These are phyloP conservation scores for Diabrotica virgifera DNA, from an alignment of 1,140 invertebrate genomes.

Conservation along the genomic window DNA sequence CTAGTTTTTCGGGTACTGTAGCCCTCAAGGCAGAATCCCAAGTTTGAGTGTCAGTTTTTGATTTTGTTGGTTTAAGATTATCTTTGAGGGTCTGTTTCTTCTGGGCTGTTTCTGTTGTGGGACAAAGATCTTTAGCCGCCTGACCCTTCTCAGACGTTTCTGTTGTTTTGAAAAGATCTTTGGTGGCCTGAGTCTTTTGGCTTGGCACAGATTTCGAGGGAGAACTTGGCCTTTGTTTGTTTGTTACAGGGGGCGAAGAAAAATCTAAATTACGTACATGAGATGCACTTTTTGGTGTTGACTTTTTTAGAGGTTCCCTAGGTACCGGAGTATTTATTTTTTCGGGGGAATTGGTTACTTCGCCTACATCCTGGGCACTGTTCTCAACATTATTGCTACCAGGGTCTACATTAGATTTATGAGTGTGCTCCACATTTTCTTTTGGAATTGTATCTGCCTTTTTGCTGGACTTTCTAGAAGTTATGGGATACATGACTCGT, in stretches of 20 bases:
- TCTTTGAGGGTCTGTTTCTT: slow-evolving; percentile 8
- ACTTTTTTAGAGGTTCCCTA: slow-evolving; percentile 4
- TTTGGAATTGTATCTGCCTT: not conserved
- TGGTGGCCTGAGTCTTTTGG: slow-evolving; percentile 25
- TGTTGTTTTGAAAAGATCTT: slow-evolving; percentile 20
- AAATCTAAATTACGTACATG: slow-evolving; percentile 38
- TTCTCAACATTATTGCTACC: too few relatives aligned
- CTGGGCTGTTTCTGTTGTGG: not conserved
- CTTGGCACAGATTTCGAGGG: too few relatives aligned
- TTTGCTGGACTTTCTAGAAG: not conserved
- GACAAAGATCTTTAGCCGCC: not conserved
- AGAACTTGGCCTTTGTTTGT: slow-evolving; percentile 5
- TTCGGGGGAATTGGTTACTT: not conserved
- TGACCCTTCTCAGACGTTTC: not conserved
- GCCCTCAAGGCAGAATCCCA: slow-evolving; percentile 28
- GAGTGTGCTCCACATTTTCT: not conserved
- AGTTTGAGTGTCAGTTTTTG: not conserved
- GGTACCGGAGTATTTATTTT: not conserved
- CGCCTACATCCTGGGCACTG: not conserved
- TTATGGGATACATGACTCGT: slow-evolving; percentile 9
- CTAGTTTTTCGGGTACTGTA: not conserved
- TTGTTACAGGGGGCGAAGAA: slow-evolving; percentile 28
- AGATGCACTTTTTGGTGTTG: slow-evolving; percentile 30
- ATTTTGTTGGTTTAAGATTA: slow-evolving; percentile 6
- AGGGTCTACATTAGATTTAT: too few relatives aligned